Base-by-base conservation (phyloP, 92 coral and sea anemone species). In the Nematostella vectensis region DNA sequence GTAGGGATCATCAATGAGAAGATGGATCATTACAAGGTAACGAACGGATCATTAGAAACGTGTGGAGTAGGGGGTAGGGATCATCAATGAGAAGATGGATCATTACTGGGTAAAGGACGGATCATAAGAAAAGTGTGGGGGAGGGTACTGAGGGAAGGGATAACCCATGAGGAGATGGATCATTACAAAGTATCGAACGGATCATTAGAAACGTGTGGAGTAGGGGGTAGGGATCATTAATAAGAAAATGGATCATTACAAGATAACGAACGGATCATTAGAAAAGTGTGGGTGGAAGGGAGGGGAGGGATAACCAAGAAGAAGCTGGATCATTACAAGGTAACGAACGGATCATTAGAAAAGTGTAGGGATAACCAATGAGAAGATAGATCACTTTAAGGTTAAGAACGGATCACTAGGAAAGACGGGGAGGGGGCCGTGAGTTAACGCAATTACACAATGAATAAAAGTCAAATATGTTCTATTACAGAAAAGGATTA, bases 11-110 rank as follows among this genome's bases (percentile, higher is more conserved):
- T 89, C 11, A 81, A 64, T 50, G 96, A 86, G 44, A 81, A 80
- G 62, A 64, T 86, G 60, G 98, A 91, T 11, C 96, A 89, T 65
- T 89, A 89, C 42, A 87, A 80, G 84, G 97, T 89, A 63, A 17
- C 4, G 18, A 33, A 33, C 40, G 28, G 55, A 27, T 24, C 26
- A 8, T 19, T 29, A n/a, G n/a, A n/a, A n/a, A n/a, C n/a, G n/a
- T n/a, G n/a, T n/a, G n/a, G n/a, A n/a, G n/a, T n/a, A n/a, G n/a
- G n/a, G n/a, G n/a, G n/a, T n/a, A n/a, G n/a, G n/a, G n/a, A 74
- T 85, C 31, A 77, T 88, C 8, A 80, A 67, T 52, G 95, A 85
- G 39, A 80, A 79, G 64, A 63, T 85, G 58, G 97, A 89, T 13
- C 95, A 89, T 63, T 89, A 89, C 42, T 81, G 76, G 86, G 96